These are phyloP conservation scores for Genyomyrus donnyi DNA, from an alignment of 2,113 vertebrate species.

Conservation along the genomic window DNA sequence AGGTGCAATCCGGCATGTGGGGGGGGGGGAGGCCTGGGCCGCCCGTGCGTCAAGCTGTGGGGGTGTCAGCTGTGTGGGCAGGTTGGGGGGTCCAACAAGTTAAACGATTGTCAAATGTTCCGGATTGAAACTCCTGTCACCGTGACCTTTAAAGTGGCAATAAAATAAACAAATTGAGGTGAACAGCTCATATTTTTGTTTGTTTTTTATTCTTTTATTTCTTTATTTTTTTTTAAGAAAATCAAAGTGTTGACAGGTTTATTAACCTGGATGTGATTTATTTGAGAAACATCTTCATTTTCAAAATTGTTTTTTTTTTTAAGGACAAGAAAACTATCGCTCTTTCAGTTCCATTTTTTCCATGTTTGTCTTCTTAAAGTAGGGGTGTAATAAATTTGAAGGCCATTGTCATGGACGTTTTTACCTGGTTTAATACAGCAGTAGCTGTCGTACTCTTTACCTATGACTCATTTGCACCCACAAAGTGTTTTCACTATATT, in stretches of 20 bases:
- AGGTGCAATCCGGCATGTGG: slow-evolving; percentile 27
- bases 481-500: not conserved
- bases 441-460: not conserved
- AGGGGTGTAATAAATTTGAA: slow-evolving; percentile 34
- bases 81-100: not conserved
- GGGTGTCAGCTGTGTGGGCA: not conserved
- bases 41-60: not conserved
- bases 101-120: slow-evolving; percentile 15
- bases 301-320: slow-evolving; percentile 38
- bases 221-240: slow-evolving; percentile 32
- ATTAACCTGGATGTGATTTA: slow-evolving; percentile 51
- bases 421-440: slow-evolving; percentile 26
- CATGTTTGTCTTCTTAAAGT: slow-evolving; percentile 17
- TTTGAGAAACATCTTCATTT: slow-evolving; percentile 44
- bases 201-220: slow-evolving; percentile 31
- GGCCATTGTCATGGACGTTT: slow-evolving; percentile 31
- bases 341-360: slow-evolving; percentile 36
- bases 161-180: slow-evolving; percentile 47
- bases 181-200: slow-evolving; percentile 39
- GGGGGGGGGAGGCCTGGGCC: not conserved
- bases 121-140: slow-evolving; percentile 26
- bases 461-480: not conserved
- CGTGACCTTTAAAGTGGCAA: slow-evolving; percentile 28
- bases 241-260: slow-evolving; percentile 49
- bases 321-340: slow-evolving; percentile 44